These are phyloP conservation scores for Onthophagus sagittarius DNA, from an alignment of 2,888 invertebrate species.

Conservation along the genomic window DNA sequence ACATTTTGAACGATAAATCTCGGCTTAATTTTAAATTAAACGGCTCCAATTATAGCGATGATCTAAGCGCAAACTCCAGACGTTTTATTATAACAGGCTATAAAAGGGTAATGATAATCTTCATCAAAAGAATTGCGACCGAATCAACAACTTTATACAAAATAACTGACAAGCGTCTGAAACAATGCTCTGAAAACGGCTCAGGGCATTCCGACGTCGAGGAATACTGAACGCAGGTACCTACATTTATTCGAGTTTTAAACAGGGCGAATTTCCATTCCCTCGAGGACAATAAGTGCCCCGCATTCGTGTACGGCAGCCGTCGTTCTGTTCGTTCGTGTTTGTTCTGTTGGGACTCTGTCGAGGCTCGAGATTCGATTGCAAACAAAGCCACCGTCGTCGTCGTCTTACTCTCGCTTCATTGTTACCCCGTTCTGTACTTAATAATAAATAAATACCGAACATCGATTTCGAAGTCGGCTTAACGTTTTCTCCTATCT, in stretches of 20 bases:
- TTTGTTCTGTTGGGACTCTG: background rate
- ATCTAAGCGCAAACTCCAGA: no score
- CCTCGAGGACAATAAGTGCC: background rate
- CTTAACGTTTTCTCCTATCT: background rate
- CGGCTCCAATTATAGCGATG: background rate
- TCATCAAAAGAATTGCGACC: background rate
- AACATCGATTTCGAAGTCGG: background rate
- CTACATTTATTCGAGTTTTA: background rate
- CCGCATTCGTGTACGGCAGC: background rate
- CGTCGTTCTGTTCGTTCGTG: background rate
- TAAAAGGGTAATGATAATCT: background rate
- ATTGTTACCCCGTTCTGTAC: background rate
- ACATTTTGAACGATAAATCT: background rate
- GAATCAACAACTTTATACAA: background rate
- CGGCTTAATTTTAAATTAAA: background rate
- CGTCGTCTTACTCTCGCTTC: background rate
- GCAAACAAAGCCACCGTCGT: background rate
- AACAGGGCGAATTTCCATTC: background rate
- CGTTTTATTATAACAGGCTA: no score
- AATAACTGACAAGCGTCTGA: background rate
- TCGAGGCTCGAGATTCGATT: background rate
- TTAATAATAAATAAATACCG: background rate
- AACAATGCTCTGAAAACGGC: background rate
- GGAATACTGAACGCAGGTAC: background rate
- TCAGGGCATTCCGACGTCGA: background rate